phyloP scores from a whole-genome alignment of 23 tunicate species.

The Styela clava region DNA sequence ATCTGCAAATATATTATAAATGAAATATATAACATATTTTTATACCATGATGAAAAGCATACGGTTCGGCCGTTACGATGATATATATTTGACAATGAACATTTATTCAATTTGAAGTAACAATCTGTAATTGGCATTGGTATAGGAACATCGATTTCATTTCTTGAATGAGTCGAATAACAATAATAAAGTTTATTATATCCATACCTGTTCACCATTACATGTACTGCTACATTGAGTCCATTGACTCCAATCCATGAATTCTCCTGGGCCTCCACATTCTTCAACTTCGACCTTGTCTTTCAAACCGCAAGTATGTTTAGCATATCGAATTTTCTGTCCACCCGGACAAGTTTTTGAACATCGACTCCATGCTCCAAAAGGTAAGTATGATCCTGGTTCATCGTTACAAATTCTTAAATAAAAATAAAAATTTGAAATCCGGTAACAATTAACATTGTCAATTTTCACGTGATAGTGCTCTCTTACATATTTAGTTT shows the following conservation, averaged over 20 bases:
- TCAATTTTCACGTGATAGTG: background rate
- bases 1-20: background rate
- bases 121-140: too few species aligned
- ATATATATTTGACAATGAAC: too few species aligned
- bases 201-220: conserved; percentile 32
- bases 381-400: conserved; percentile 53
- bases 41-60: too few species aligned
- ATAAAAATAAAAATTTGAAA: background rate
- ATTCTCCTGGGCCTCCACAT: conserved; percentile 87
- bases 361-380: conserved; percentile 71
- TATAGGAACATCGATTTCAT: too few species aligned
- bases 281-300: conserved; percentile 45
- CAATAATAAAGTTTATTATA: too few species aligned
- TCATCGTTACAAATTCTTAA: conserved; percentile 59
- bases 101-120: too few species aligned
- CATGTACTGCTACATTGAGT: conserved; percentile 76
- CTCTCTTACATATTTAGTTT: too few species aligned
- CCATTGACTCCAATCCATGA: conserved; percentile 54
- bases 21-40: too few species aligned
- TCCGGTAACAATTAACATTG: background rate
- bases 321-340: conserved; percentile 36
- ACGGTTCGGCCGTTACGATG: too few species aligned
- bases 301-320: conserved; percentile 67
- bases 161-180: too few species aligned
- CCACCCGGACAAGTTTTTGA: conserved; percentile 94